Evolutionary conservation across 2,113 vertebrate genomes (phyloP).

Genomic region (Colistium nudipinnis): DNA sequence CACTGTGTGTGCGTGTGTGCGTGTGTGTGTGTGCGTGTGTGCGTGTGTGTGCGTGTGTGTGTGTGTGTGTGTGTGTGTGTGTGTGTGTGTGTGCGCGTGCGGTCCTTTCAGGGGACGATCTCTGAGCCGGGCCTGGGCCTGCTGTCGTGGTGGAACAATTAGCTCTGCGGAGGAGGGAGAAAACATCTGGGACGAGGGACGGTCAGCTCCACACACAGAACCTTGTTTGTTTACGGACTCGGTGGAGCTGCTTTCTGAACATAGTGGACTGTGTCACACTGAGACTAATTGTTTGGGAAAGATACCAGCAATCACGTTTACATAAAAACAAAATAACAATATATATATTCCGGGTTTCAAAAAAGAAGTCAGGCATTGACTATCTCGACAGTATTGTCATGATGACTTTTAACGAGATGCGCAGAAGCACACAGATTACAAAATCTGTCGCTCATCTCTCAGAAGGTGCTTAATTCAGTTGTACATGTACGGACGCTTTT

Average conservation of each 20-base stretch:
- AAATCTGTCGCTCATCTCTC: no score
- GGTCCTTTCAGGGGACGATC: slow-evolving; percentile 78
- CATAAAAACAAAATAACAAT: no score
- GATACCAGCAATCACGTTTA: neutral
- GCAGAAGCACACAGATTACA: no score
- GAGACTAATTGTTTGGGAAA: neutral
- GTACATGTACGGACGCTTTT: no score
- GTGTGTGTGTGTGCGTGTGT: no score
- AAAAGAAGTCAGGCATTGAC: no score
- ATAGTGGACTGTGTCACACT: neutral
- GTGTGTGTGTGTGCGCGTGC: neutral
- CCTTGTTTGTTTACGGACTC: neutral
- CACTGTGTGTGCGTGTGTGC: no score
- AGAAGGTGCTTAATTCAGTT: no score
- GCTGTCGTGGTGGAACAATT: slow-evolving; percentile 85
- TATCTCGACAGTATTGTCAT: no score
- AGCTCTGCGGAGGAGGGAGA: slow-evolving; percentile 21
- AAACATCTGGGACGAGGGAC: neutral
- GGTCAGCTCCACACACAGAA: neutral
- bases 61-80: neutral
- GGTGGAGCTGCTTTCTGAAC: slow-evolving; percentile 2
- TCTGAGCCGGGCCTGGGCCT: slow-evolving; percentile 83
- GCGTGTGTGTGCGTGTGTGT: no score
- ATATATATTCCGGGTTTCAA: no score
- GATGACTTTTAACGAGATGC: no score